These are phyloP conservation scores for Parelbella ahira DNA, from an alignment of 2,888 invertebrate species.

Conservation along the genomic window DNA sequence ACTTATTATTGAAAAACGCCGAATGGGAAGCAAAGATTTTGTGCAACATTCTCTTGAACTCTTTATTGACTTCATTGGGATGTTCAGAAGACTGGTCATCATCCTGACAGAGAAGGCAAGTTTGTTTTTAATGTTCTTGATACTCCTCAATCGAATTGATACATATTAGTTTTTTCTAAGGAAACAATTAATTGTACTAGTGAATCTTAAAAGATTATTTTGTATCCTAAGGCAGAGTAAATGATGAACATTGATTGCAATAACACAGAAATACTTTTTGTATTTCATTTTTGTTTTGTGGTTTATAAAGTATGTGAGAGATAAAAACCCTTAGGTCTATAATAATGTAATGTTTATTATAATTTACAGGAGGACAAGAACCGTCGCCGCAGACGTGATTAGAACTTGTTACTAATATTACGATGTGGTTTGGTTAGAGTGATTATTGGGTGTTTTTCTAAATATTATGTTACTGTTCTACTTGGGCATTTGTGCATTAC, in stretches of 20 bases:
- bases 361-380: conserved; percentile 73
- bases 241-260: no score
- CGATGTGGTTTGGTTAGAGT: conserved; percentile 25
- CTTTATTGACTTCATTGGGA: conserved; percentile 96
- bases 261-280: no score
- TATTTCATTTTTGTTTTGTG: no score
- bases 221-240: no score
- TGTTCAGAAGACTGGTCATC: conserved; percentile 95
- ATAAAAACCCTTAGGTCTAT: no score
- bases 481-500: conserved; percentile 25
- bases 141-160: no score
- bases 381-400: conserved; percentile 75
- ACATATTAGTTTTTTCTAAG: no score
- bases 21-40: conserved; percentile 95
- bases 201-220: no score
- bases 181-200: no score
- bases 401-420: conserved; percentile 29
- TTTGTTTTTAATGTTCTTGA: no score
- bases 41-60: conserved; percentile 95
- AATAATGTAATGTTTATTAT: no score
- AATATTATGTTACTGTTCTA: conserved; percentile 28
- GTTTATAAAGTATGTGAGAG: no score
- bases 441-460: conserved; percentile 25
- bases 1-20: conserved; percentile 94
- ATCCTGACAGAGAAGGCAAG: conserved; percentile 93